phyloP scores from a whole-genome alignment of 2,888 invertebrate species.

The Dione juno region DNA sequence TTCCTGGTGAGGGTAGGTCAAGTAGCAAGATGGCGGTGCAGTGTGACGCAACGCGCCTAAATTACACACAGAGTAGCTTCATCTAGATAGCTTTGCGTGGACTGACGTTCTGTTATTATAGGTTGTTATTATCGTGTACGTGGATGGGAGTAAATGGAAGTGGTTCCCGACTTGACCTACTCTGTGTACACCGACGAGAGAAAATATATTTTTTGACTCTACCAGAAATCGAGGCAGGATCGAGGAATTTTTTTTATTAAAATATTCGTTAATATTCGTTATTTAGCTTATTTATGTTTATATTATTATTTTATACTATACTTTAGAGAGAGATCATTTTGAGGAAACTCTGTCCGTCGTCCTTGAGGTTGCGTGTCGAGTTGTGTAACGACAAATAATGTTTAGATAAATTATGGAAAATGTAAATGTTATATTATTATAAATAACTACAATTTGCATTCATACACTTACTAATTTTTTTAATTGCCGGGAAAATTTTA shows the following conservation, averaged over 20 bases:
- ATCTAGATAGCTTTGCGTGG: constrained; percentile 7
- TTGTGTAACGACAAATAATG: not conserved
- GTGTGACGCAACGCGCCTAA: constrained; percentile 32
- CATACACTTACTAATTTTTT: too few relatives aligned
- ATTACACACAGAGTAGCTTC: constrained; percentile 26
- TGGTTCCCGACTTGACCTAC: not conserved
- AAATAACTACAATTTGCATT: not conserved
- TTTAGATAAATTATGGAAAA: not conserved
- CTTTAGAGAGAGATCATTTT: not conserved
- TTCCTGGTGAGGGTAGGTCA: constrained; percentile 42
- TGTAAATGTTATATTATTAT: not conserved
- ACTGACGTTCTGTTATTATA: not conserved
- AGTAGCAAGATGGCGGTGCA: constrained; percentile 34
- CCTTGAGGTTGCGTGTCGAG: not conserved
- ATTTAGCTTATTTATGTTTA: not conserved
- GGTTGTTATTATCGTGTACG: not conserved
- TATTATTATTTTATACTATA: not conserved
- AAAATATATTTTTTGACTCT: too few relatives aligned
- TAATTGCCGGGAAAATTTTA: too few relatives aligned
- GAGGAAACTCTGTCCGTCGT: not conserved
- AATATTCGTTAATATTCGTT: too few relatives aligned
- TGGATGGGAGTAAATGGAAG: not conserved
- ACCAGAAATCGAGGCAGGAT: too few relatives aligned
- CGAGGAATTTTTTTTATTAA: too few relatives aligned
- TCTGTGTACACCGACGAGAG: not conserved